A percentile compares a stretch with the other conserved stretches of the same genome.
Evolutionary conservation across 2,113 vertebrate species (phyloP).

Genomic region (Narcine bancroftii): DNA sequence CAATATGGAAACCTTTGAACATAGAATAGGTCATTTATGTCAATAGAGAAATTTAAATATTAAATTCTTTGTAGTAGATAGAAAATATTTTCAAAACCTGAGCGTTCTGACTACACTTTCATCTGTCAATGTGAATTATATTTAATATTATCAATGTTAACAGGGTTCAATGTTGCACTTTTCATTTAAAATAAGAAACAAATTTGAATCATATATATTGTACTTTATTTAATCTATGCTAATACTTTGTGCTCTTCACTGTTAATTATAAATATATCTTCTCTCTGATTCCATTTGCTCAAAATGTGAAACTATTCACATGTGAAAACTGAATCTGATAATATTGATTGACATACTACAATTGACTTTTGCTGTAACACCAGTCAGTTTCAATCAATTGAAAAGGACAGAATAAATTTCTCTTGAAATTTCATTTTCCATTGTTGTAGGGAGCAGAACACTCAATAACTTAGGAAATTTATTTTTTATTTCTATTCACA

Average conservation of each 20-base stretch:
- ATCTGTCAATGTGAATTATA: not conserved
- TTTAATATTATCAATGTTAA: not conserved
- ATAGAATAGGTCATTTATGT: not conserved
- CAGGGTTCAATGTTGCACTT: not conserved
- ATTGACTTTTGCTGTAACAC: slow-evolving; percentile 13
- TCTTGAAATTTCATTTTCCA: slow-evolving; percentile 21
- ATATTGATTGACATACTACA: not conserved
- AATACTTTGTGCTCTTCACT: not conserved
- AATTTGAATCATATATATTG: not conserved
- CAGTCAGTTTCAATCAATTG: slow-evolving; percentile 33
- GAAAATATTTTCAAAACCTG: not conserved
- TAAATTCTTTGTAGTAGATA: not conserved
- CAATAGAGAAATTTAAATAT: not conserved
- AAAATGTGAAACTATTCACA: not conserved
- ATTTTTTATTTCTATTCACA: not conserved
- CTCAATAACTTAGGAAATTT: not conserved
- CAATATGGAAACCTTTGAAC: not conserved
- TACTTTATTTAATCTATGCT: not conserved
- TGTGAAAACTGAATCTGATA: not conserved
- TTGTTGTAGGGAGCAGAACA: slow-evolving; percentile 7
- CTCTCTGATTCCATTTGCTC: not conserved
- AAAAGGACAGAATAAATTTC: slow-evolving; percentile 30
- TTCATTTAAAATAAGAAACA: not conserved
- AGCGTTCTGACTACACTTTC: not conserved
- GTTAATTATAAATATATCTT: not conserved